Evolutionary conservation across 2,797 vertebrate species (phyloP).

Genomic region (Mormyrus hasselquistii): DNA sequence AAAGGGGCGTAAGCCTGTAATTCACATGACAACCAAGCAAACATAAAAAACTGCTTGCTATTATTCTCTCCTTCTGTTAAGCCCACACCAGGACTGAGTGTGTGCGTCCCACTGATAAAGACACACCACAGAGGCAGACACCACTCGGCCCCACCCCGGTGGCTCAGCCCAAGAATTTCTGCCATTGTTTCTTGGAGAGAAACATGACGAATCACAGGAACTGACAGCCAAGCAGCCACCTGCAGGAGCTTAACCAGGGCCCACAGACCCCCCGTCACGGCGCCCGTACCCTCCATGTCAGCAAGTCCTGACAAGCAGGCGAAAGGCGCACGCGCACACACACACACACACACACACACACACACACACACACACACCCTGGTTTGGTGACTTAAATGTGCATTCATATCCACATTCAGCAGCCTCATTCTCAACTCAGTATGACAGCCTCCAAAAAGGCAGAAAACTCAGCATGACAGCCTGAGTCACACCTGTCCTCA

Average conservation of each 20-base stretch:
- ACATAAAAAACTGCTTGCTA: not conserved
- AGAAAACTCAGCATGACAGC: not conserved
- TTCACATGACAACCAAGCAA: not conserved
- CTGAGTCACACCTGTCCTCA: not conserved
- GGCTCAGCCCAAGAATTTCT: not conserved
- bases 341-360: not conserved
- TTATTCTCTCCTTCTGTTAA: not conserved
- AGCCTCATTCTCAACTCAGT: not conserved
- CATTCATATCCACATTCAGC: not conserved
- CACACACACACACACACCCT: not conserved
- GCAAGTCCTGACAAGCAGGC: not conserved
- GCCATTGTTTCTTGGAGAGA: not conserved
- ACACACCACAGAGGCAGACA: not conserved
- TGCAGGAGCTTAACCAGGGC: not conserved
- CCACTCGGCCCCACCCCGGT: not conserved
- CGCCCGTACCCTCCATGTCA: not conserved
- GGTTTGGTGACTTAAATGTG: not conserved
- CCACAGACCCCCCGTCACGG: not conserved
- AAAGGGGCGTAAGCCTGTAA: not conserved
- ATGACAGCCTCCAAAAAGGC: not conserved
- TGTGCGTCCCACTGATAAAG: not conserved
- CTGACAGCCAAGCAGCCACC: not conserved
- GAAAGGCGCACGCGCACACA: not conserved
- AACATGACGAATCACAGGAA: not conserved
- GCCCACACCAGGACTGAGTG: not conserved